Evolutionary conservation across 2,888 invertebrate species (phyloP).

Genomic region (Mamestra brassicae): DNA sequence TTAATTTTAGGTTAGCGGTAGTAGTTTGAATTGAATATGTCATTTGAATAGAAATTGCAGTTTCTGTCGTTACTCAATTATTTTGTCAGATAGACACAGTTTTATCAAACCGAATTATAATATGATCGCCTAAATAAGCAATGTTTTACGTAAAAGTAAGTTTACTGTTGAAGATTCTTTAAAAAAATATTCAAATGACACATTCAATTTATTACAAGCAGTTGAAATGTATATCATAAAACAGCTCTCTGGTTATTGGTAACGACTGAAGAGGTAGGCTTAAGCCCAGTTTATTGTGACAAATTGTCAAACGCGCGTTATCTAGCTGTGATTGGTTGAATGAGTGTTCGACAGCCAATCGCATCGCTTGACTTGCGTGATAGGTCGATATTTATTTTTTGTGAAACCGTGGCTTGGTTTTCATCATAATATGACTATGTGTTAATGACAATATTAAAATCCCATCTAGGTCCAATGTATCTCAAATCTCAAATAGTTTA

Average conservation of each 20-base stretch:
- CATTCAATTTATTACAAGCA: slow-evolving; percentile 33
- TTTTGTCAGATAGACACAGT: slow-evolving; percentile 19
- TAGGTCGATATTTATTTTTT: neutral
- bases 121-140: slow-evolving; percentile 21
- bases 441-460: slow-evolving; percentile 10
- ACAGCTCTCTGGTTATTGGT: slow-evolving; percentile 49
- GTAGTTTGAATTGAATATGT: slow-evolving; percentile 61
- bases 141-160: slow-evolving; percentile 32
- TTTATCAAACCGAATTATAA: slow-evolving; percentile 30
- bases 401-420: neutral
- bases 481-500: too few relatives aligned
- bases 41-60: slow-evolving; percentile 48
- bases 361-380: too few relatives aligned
- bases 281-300: too few relatives aligned
- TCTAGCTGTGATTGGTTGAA: neutral
- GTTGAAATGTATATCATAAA: slow-evolving; percentile 45
- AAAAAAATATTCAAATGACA: slow-evolving; percentile 44
- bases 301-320: neutral
- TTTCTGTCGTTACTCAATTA: slow-evolving; percentile 21
- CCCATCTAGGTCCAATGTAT: neutral
- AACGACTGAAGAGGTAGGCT: neutral
- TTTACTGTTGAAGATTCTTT: neutral
- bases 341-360: neutral
- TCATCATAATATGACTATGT: neutral
- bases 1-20: slow-evolving; percentile 72